Evolutionary conservation across 2,888 invertebrate genomes (phyloP), one percentile per base, ranked within the genome.

Genomic region (Lymantria monacha): DNA sequence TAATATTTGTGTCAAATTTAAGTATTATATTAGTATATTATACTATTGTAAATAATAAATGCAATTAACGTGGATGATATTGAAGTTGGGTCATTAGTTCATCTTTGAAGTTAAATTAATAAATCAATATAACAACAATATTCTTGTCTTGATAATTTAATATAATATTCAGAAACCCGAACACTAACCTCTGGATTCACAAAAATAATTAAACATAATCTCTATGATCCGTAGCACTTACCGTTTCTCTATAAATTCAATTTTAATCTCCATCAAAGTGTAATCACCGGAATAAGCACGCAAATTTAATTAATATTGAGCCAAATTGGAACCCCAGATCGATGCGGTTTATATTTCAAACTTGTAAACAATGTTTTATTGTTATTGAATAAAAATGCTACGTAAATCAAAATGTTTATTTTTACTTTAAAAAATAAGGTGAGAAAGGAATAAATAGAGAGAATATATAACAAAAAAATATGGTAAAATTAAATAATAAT

Each of bases 221-320:
- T 42, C 42, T 8, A 11, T 37, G 30, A 36, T 9, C 9, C 30
- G 12, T 0, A 43, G 31, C 9, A 15, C 5, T 36, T 10, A 12
- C 14, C 33, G 5, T 41, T 42, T 31, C 30, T 31, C 46, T 37
- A 43, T 13, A 40, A 44, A 49, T 44, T 57, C 40, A 56, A 56
- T 59, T 53, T 49, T 33, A 51, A 44, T 46, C 15, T 42, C 12
- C 30, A 42, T 49, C 30, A 30, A 30, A 53, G 42, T n/a, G 42
- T 44, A 44, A 50, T 44, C 38, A 49, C 14, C 63, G 49, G 63
- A 67, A 65, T 63, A 63, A 37, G 63, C 47, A 52, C 44, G 13
- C 45, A 31, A 49, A 58, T 47, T 63, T 65, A 67, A 65, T 67
- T 61, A 68, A 57, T 54, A 46, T 46, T 30, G 31, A 47, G 43